A percentile compares a stretch with the other conserved stretches of the same genome.
Evolutionary conservation across 2,797 vertebrate genomes (phyloP).

Genomic region (Pangasius krempfi): DNA sequence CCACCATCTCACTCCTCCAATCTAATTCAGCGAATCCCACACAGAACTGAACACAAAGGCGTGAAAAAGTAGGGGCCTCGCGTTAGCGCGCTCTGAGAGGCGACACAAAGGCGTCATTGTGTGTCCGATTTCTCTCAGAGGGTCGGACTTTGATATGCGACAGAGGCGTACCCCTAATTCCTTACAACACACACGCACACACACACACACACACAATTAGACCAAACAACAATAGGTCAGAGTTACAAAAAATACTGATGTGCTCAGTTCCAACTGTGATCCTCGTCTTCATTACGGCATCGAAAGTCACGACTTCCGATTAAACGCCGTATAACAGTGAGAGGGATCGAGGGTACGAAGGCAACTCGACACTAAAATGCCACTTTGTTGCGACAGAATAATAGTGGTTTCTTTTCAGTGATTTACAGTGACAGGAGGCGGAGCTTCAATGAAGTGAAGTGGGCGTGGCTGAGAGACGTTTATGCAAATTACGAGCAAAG

Average conservation of each 20-base stretch:
- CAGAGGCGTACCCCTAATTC: constrained; percentile 21
- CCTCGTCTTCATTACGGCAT: not conserved
- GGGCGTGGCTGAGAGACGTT: not conserved
- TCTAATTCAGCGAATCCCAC: constrained; percentile 30
- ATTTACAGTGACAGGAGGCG: not conserved
- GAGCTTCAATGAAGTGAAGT: not conserved
- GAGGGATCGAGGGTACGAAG: not conserved
- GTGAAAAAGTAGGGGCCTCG: constrained; percentile 33
- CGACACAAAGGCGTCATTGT: constrained; percentile 55
- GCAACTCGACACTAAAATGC: not conserved
- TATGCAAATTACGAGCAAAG: not conserved
- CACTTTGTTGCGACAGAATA: not conserved
- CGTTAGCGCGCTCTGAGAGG: constrained; percentile 5
- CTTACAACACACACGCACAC: constrained; percentile 6
- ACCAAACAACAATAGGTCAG: not conserved
- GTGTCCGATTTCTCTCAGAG: constrained; percentile 45
- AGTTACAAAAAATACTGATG: not conserved
- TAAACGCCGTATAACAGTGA: not conserved
- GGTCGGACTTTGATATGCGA: constrained; percentile 44
- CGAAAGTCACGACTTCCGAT: not conserved
- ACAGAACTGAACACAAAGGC: constrained; percentile 35
- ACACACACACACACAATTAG: not conserved
- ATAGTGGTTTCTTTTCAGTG: not conserved
- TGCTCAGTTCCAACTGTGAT: not conserved
- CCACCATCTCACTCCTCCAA: constrained; percentile 10